Evolutionary conservation across 2,113 vertebrate genomes (phyloP), one percentile per base, ranked within the genome.

Genomic region (Cyanoliseus patagonus): DNA sequence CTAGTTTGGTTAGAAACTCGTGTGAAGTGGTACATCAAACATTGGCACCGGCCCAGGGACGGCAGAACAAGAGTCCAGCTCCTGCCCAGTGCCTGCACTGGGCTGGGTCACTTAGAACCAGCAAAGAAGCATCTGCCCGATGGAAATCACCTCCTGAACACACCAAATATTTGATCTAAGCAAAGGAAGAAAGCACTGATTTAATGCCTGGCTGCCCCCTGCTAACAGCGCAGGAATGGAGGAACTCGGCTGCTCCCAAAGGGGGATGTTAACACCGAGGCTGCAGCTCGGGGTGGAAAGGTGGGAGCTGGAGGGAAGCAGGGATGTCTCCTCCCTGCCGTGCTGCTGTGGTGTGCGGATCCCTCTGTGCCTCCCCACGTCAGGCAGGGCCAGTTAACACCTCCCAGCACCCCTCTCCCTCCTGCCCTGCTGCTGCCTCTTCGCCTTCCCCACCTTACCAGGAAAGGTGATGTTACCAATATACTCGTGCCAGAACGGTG

Each of bases 11-110:
- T 87, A 93, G 95, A 97, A 97, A 97, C 87, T 90, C 66, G 4
- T 93, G 97, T 97, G 97, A 97, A 97, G 97, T 97, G 97, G 97
- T 91, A 97, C 96, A 97, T 97, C 96, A 97, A 97, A 97, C 96
- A 97, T 96, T 97, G 97, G 97, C 97, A 94, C 44, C 1, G 27
- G 83, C 96, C 97, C 97, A 97, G 93, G 25, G 1, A 10, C 35
- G 2, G 75, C 75, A 47, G 81, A 86, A 66, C 53, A 47, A 88
- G 89, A 95, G 92, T 14, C 5, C 62, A 15, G 87, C 95, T 86
- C 52, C 91, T 94, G 78, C 86, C 94, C 30, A 6, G 30, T 92
- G 89, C 91, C 92, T 64, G 77, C 2, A 15, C 83, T n/a, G 94
- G 88, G 90, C 94, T 92, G 83, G 86, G 87, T 72, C 20, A 3